These are phyloP conservation scores for Plestiodon gilberti DNA, from an alignment of 2,113 vertebrate species.

Conservation along the genomic window DNA sequence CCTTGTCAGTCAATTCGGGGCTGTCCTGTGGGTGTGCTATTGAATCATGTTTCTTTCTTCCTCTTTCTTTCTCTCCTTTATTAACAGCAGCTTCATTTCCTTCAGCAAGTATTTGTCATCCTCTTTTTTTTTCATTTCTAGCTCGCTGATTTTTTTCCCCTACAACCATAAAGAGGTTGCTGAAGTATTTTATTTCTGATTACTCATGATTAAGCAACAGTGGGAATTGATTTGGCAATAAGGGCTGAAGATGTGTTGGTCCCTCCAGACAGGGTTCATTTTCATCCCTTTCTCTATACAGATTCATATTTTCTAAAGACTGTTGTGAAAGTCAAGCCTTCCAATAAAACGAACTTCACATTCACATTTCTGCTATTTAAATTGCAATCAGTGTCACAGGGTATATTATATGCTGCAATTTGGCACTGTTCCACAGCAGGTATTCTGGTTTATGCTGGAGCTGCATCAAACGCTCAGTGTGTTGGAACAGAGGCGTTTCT, in stretches of 20 bases:
- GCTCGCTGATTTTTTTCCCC: not conserved
- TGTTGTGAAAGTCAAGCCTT: not conserved
- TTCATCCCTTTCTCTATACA: not conserved
- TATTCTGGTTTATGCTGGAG: not conserved
- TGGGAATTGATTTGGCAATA: slow-evolving; percentile 5
- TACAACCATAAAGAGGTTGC: not conserved
- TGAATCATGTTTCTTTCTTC: slow-evolving; percentile 2
- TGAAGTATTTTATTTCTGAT: slow-evolving; percentile 23
- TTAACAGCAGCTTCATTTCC: not conserved
- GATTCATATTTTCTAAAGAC: not conserved
- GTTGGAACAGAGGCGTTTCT: too few species aligned
- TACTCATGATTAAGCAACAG: slow-evolving; percentile 20
- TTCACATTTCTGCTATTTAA: not conserved
- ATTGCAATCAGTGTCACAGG: not conserved
- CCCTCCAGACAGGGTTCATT: slow-evolving; percentile 2
- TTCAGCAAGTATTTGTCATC: not conserved
- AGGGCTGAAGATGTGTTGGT: not conserved
- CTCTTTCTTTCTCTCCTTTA: not conserved
- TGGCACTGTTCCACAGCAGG: not conserved
- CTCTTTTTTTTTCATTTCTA: not conserved
- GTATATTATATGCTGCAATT: not conserved
- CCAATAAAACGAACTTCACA: not conserved
- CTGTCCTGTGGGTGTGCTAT: not conserved
- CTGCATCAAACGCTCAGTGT: not conserved
- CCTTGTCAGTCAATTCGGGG: not conserved